Conservation (phyloP, 1,140 invertebrate species). For the Cotesia typhae region DNA sequence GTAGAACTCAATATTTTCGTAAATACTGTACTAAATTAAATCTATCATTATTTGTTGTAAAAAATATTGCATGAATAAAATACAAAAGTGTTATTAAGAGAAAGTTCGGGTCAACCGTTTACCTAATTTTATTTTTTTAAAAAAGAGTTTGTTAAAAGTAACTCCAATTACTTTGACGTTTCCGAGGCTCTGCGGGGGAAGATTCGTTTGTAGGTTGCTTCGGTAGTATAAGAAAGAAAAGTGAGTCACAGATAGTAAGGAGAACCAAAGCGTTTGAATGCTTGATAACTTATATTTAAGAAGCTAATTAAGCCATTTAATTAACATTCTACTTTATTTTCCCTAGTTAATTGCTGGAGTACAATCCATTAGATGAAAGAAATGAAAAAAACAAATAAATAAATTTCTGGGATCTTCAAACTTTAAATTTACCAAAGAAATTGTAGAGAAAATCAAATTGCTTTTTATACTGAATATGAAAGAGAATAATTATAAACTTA, state of each 20-base stretch:
- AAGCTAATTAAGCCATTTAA: slow-evolving; percentile 57
- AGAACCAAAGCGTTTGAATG: slow-evolving; percentile 43
- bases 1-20: background rate
- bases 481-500: too few relatives aligned
- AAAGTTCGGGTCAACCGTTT: too few relatives aligned
- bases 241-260: slow-evolving; percentile 7
- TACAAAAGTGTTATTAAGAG: too few relatives aligned
- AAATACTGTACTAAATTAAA: too few relatives aligned
- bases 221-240: slow-evolving; percentile 28
- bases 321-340: slow-evolving; percentile 41
- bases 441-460: too few relatives aligned
- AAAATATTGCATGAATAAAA: too few relatives aligned
- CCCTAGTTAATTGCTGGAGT: slow-evolving; percentile 7
- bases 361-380: background rate
- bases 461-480: too few relatives aligned
- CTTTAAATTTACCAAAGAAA: too few relatives aligned
- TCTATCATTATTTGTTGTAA: too few relatives aligned
- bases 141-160: slow-evolving; percentile 12
- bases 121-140: background rate
- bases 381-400: too few relatives aligned
- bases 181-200: slow-evolving; percentile 1
- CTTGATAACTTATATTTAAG: slow-evolving; percentile 51
- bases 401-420: too few relatives aligned
- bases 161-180: slow-evolving; percentile 8
- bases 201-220: background rate